These are phyloP conservation scores for Gadopsis bispinosus DNA, from an alignment of 2,797 vertebrate species.

Conservation along the genomic window DNA sequence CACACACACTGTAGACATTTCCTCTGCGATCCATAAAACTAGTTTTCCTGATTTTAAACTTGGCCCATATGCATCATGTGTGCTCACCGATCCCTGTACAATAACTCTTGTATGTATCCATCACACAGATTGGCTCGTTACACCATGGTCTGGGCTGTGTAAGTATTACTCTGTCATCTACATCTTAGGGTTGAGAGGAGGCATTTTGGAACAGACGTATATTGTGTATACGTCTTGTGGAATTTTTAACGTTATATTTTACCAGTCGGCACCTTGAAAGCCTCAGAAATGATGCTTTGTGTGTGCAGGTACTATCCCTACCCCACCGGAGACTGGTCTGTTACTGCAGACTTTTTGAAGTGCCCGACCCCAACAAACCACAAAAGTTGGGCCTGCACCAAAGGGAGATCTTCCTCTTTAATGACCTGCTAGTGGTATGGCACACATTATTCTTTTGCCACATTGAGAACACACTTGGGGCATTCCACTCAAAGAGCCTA, in stretches of 20 bases:
- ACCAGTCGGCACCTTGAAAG: constrained; percentile 1
- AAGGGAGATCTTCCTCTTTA: constrained; percentile 98
- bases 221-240: neutral
- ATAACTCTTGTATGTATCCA: constrained; percentile 35
- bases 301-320: constrained; percentile 91
- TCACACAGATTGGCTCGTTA: constrained; percentile 93
- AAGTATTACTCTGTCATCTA: constrained; percentile 80
- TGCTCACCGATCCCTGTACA: constrained; percentile 25
- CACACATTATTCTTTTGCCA: constrained; percentile 20
- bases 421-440: constrained; percentile 96
- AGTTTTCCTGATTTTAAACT: constrained; percentile 8
- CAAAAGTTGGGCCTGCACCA: constrained; percentile 97
- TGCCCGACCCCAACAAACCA: constrained; percentile 96
- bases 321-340: constrained; percentile 96
- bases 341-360: constrained; percentile 97
- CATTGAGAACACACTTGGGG: neutral
- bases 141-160: constrained; percentile 98
- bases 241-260: neutral
- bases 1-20: neutral
- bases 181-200: neutral
- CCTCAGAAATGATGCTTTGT: constrained; percentile 9
- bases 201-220: neutral
- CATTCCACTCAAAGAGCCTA: constrained; percentile 1
- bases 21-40: constrained; percentile 8
- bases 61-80: neutral